Evolutionary conservation across 2,113 vertebrate genomes (phyloP).

Genomic region (cattle (Bos taurus)): ARS-UCD2.0 NC_037333.1:71012501-71013000

Average conservation of each 20-base stretch:
- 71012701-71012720: conserved; percentile 61
- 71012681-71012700: not conserved
- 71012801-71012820: conserved; percentile 80
- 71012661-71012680: not conserved
- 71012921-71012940: not conserved
- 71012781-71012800: conserved; percentile 79
- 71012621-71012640: not conserved
- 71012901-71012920: not conserved
- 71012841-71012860: not conserved
- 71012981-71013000: not conserved
- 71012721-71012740: conserved; percentile 76
- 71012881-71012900: not conserved
- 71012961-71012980: not conserved
- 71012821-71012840: conserved; percentile 81
- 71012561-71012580: not conserved
- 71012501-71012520: not conserved
- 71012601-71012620: not conserved
- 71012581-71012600: not conserved
- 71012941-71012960: not conserved
- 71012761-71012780: conserved; percentile 78
- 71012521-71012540: not conserved
- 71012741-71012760: conserved; percentile 79
- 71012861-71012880: not conserved
- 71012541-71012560: not conserved
- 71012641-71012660: not conserved